Percentiles rank a stretch among this genome's conserved stretches.
Evolutionary conservation across 2,113 vertebrate species (phyloP).

Genomic region (Oreochromis tanganicae): DNA sequence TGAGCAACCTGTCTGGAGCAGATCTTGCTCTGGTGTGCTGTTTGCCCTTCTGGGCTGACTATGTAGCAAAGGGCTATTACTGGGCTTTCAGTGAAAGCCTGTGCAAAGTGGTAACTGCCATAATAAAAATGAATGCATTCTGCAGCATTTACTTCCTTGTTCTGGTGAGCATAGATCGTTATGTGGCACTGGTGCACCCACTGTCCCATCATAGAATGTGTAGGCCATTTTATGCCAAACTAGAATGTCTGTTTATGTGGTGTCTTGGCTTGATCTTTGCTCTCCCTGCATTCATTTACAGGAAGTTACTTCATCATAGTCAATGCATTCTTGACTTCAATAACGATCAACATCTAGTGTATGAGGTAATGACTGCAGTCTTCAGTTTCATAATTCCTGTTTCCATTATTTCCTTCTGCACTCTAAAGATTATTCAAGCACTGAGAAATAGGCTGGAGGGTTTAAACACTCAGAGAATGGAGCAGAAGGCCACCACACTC

Average conservation of each 20-base stretch:
- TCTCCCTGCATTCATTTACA: constrained; percentile 72
- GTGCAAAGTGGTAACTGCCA: neutral
- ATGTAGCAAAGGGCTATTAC: constrained; percentile 56
- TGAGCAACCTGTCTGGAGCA: neutral
- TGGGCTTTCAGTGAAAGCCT: neutral
- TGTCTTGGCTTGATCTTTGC: neutral
- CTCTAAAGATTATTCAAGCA: constrained; percentile 64
- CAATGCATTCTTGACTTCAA: neutral
- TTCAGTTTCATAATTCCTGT: constrained; percentile 80
- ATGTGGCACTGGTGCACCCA: neutral
- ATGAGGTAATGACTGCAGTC: constrained; percentile 63
- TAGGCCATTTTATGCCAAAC: constrained; percentile 71
- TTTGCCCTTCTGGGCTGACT: neutral
- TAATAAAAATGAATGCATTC: neutral
- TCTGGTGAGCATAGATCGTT: neutral
- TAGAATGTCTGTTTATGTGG: constrained; percentile 54
- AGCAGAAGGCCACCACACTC: constrained; percentile 79
- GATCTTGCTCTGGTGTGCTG: neutral
- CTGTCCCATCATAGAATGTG: neutral
- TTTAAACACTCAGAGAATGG: constrained; percentile 65
- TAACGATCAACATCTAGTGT: neutral
- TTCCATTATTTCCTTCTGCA: constrained; percentile 75
- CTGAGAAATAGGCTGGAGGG: constrained; percentile 55
- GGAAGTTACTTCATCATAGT: neutral
- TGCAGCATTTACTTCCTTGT: neutral